These are phyloP conservation scores for Linyphia triangularis DNA, from an alignment of 2,888 invertebrate genomes.

Conservation along the genomic window DNA sequence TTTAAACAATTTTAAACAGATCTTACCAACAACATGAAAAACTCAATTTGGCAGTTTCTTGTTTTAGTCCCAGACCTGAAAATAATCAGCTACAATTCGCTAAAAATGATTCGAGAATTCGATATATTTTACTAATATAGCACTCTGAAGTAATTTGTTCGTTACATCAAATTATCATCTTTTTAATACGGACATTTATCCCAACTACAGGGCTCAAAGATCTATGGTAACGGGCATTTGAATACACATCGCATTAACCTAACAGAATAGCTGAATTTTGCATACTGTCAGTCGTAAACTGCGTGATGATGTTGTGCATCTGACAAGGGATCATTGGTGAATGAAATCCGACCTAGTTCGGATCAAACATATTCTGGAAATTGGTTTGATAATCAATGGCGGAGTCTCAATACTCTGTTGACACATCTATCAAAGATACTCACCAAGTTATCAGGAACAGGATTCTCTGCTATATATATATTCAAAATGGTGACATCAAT, in stretches of 20 bases:
- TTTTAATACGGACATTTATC: neutral
- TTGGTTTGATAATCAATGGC: constrained; percentile 21
- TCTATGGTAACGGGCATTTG: neutral
- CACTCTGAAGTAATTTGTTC: no score
- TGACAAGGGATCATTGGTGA: constrained; percentile 28
- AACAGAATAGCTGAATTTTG: neutral
- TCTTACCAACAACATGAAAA: no score
- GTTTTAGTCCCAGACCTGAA: no score
- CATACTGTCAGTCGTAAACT: constrained; percentile 12
- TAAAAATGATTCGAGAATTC: no score
- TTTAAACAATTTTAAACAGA: no score
- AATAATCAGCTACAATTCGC: no score
- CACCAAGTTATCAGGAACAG: constrained; percentile 4
- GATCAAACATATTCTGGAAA: constrained; percentile 41
- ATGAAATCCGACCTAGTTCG: constrained; percentile 23
- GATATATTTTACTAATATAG: no score
- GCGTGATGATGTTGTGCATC: neutral
- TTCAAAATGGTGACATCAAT: constrained; percentile 3
- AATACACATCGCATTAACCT: neutral
- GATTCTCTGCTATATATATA: neutral
- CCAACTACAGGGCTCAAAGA: neutral
- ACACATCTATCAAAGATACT: constrained; percentile 28
- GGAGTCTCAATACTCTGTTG: neutral
- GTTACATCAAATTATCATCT: no score
- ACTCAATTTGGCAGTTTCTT: no score